These are phyloP conservation scores for Platycnemis pennipes DNA, from an alignment of 2,888 invertebrate genomes.

Conservation along the genomic window DNA sequence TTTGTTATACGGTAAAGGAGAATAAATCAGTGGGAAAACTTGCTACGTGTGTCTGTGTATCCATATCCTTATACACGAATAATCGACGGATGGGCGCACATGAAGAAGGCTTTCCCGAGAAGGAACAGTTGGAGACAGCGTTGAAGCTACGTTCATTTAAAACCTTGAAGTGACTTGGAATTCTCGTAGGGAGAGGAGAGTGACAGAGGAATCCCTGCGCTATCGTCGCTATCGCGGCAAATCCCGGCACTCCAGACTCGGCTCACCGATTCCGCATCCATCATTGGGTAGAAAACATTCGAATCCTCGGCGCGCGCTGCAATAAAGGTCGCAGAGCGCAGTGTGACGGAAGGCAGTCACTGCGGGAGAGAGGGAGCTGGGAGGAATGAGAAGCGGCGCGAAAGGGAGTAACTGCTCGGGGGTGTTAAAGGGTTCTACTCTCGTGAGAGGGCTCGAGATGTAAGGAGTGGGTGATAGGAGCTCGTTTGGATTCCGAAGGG, in stretches of 20 bases:
- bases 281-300: slow-evolving; percentile 17
- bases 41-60: not conserved
- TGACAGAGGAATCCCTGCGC: not conserved
- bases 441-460: not conserved
- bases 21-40: not conserved
- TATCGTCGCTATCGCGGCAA: not conserved
- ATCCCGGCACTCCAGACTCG: not conserved
- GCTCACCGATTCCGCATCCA: slow-evolving; percentile 36
- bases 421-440: not conserved
- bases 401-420: not conserved
- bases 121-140: not conserved
- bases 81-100: not conserved
- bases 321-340: not conserved
- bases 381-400: not conserved
- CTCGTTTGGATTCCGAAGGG: not conserved
- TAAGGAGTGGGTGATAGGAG: not conserved
- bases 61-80: not conserved
- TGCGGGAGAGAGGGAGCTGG: not conserved
- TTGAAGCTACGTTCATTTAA: not conserved
- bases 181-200: not conserved
- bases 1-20: too few relatives aligned
- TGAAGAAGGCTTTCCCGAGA: not conserved
- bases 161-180: not conserved
- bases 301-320: not conserved
- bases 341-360: not conserved